Conservation (phyloP, 1,140 invertebrate species). For the Temnothorax nylanderi region DNA sequence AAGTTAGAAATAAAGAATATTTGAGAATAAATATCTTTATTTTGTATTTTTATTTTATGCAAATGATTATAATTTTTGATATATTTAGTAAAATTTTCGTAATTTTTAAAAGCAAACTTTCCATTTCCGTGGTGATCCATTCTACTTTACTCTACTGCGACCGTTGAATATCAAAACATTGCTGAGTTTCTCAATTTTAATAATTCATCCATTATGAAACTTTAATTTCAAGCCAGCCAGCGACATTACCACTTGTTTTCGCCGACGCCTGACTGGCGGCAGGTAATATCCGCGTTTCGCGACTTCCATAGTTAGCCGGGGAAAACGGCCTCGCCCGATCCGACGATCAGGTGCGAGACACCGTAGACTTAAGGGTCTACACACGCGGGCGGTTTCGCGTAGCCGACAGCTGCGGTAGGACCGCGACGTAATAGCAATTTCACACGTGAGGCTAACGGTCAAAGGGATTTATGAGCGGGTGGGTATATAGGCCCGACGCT, state of each 20-base stretch:
- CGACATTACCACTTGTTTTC: background rate
- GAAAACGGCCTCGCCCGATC: background rate
- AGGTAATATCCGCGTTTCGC: background rate
- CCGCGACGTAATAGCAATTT: conserved; percentile 70
- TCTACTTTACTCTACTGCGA: background rate
- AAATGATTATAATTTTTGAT: background rate
- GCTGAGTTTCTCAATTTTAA: conserved; percentile 4
- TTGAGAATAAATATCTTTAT: background rate
- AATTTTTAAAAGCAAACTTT: background rate
- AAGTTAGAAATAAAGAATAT: background rate
- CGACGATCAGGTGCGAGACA: conserved; percentile 21
- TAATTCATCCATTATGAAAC: conserved; percentile 10
- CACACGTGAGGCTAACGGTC: conserved; percentile 67
- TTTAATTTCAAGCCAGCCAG: background rate
- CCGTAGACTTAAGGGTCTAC: background rate
- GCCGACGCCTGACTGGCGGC: background rate
- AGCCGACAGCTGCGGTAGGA: conserved; percentile 58
- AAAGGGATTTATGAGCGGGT: conserved; percentile 67
- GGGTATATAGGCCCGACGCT: conserved; percentile 16
- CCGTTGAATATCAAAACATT: background rate
- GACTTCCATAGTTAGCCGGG: background rate
- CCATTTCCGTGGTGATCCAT: background rate
- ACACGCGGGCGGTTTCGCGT: conserved; percentile 14
- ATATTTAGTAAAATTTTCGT: background rate
- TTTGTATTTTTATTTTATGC: background rate